Evolutionary conservation across 1,140 invertebrate genomes (phyloP).

Genomic region (Drosophila pseudoobscura): DNA sequence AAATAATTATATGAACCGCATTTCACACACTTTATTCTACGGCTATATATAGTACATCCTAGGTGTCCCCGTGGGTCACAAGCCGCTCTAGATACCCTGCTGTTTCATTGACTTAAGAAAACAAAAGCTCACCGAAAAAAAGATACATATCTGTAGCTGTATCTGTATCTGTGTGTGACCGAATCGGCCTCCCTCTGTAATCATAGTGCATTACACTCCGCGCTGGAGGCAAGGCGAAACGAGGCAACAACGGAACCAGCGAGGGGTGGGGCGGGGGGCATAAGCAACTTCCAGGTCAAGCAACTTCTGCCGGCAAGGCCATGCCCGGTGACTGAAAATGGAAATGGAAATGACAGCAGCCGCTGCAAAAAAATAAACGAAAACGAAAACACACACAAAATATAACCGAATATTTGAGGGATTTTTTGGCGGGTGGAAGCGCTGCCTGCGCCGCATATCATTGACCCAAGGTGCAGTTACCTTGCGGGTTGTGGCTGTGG

Average conservation of each 20-base stretch:
- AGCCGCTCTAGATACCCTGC: no score
- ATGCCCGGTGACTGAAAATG: slow-evolving; percentile 51
- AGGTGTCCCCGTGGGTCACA: no score
- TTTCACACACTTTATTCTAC: no score
- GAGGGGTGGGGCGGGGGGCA: slow-evolving; percentile 9
- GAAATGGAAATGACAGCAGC: slow-evolving; percentile 35
- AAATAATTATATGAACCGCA: no score
- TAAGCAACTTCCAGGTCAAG: slow-evolving; percentile 69
- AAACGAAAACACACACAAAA: slow-evolving; percentile 16
- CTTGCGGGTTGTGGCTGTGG: slow-evolving; percentile 35
- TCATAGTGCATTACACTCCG: slow-evolving; percentile 63
- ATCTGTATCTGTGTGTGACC: slow-evolving; percentile 17
- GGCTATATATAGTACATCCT: no score
- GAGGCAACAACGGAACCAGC: background rate
- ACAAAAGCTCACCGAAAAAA: no score
- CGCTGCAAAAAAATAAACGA: slow-evolving; percentile 16
- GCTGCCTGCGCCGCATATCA: slow-evolving; percentile 39
- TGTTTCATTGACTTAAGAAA: no score
- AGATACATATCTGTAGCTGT: slow-evolving; percentile 1
- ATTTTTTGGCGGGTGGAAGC: slow-evolving; percentile 37
- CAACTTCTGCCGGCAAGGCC: slow-evolving; percentile 61
- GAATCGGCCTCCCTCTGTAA: slow-evolving; percentile 35
- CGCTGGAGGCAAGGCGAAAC: slow-evolving; percentile 24
- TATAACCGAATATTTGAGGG: slow-evolving; percentile 29
- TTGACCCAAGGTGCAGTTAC: slow-evolving; percentile 80